phyloP scores from a whole-genome alignment of 2,113 vertebrate species.

The Garra rufa region DNA sequence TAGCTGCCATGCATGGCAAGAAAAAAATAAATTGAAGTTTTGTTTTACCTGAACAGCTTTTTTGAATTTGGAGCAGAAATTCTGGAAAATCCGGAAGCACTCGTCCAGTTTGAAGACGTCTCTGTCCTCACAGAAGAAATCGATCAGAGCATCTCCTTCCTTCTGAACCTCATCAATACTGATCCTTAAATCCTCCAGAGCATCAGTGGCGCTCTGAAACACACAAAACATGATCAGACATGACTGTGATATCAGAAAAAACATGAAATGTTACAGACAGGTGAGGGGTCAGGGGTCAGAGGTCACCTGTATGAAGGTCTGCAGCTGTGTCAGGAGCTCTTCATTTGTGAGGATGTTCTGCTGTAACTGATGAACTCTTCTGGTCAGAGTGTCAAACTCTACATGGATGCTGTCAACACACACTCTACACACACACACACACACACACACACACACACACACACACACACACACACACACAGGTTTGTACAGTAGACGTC shows the following conservation, averaged over 20 bases:
- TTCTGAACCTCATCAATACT: slow-evolving; percentile 81
- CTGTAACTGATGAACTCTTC: slow-evolving; percentile 82
- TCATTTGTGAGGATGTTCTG: slow-evolving; percentile 83
- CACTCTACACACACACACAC: slow-evolving; percentile 73
- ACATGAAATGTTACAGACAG: background rate
- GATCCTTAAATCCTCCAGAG: slow-evolving; percentile 84
- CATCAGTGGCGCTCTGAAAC: slow-evolving; percentile 65
- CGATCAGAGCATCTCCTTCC: slow-evolving; percentile 87
- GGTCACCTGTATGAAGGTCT: slow-evolving; percentile 88
- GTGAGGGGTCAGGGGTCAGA: background rate
- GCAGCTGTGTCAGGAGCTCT: slow-evolving; percentile 86
- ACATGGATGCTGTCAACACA: slow-evolving; percentile 87
- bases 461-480: too few relatives aligned
- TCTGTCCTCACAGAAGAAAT: slow-evolving; percentile 97
- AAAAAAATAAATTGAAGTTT: too few relatives aligned
- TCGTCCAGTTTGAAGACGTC: slow-evolving; percentile 94
- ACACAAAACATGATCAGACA: background rate
- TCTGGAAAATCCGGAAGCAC: slow-evolving; percentile 92
- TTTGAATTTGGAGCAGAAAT: slow-evolving; percentile 91
- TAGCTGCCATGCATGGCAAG: background rate
- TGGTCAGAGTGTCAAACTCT: slow-evolving; percentile 84
- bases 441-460: too few relatives aligned
- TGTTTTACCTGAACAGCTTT: slow-evolving; percentile 89
- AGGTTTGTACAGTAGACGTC: background rate
- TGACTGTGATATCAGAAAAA: too few relatives aligned